Conservation (phyloP, 2,888 invertebrate genomes). For the Epirrita christyi region DNA sequence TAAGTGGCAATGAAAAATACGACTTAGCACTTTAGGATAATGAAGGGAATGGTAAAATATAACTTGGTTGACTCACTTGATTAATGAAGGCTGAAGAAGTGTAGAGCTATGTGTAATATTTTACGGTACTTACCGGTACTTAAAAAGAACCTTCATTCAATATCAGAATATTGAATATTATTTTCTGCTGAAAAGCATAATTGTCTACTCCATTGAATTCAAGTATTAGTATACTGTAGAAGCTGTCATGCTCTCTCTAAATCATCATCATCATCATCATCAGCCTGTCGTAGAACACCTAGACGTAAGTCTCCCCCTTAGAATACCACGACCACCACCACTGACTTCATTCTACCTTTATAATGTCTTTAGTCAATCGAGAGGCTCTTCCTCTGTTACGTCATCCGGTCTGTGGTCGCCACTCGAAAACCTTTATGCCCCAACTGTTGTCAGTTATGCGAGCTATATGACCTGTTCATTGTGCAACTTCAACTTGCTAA, state of each 20-base stretch:
- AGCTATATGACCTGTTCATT: too few relatives aligned
- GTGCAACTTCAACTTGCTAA: too few relatives aligned
- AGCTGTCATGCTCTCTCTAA: neutral
- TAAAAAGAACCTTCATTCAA: neutral
- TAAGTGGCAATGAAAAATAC: slow-evolving; percentile 8
- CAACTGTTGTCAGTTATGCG: too few relatives aligned
- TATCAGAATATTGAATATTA: neutral
- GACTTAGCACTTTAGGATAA: slow-evolving; percentile 14
- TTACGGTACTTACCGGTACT: slow-evolving; percentile 13
- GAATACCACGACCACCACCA: too few relatives aligned
- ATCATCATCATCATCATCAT: too few relatives aligned
- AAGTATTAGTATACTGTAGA: neutral
- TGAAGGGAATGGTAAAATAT: slow-evolving; percentile 11
- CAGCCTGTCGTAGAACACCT: too few relatives aligned
- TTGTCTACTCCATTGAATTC: neutral
- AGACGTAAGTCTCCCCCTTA: too few relatives aligned
- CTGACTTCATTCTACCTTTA: too few relatives aligned
- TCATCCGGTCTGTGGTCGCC: too few relatives aligned
- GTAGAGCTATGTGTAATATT: slow-evolving; percentile 17
- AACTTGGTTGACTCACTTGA: slow-evolving; percentile 16
- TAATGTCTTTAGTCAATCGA: too few relatives aligned
- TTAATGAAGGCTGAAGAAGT: slow-evolving; percentile 2
- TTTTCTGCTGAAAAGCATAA: neutral
- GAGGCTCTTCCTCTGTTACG: too few relatives aligned
- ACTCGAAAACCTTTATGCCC: too few relatives aligned